These are phyloP conservation scores for Triplophysa yarkandensis DNA, from an alignment of 2,797 vertebrate species.

Conservation along the genomic window DNA sequence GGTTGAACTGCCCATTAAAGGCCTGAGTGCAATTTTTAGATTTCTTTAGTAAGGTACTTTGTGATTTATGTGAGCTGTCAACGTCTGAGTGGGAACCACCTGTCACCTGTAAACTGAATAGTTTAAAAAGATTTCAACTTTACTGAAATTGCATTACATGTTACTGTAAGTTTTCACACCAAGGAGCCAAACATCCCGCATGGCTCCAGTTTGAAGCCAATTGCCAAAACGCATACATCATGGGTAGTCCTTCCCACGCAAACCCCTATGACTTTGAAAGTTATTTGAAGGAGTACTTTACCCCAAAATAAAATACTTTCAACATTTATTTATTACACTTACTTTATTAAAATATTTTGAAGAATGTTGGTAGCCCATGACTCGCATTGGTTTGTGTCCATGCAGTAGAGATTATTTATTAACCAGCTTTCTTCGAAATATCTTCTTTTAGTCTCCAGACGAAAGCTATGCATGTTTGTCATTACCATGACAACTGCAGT, in stretches of 20 bases:
- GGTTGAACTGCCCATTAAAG: background rate
- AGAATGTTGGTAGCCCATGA: too few species aligned
- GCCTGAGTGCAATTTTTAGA: background rate
- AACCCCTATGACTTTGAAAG: background rate
- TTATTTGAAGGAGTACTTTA: too few species aligned
- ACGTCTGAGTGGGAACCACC: conserved; percentile 11
- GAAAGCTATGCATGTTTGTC: too few species aligned
- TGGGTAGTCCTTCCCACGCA: background rate
- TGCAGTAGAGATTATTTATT: too few species aligned
- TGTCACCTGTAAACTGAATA: conserved; percentile 19
- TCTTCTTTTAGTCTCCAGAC: too few species aligned
- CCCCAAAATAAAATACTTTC: too few species aligned
- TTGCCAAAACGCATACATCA: background rate
- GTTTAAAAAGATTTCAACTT: conserved; percentile 16
- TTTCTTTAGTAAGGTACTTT: background rate
- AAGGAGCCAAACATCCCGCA: background rate
- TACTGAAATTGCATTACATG: conserved; percentile 46
- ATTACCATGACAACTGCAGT: conserved; percentile 75
- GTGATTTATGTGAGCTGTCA: conserved; percentile 40
- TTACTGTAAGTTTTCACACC: conserved; percentile 1
- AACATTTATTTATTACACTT: too few species aligned
- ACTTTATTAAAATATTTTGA: too few species aligned
- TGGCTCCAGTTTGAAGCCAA: conserved; percentile 1
- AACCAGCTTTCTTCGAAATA: too few species aligned
- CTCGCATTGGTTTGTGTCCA: too few species aligned